Evolutionary conservation across 2,888 invertebrate genomes (phyloP).

Genomic region (Cheiracanthium punctorium): DNA sequence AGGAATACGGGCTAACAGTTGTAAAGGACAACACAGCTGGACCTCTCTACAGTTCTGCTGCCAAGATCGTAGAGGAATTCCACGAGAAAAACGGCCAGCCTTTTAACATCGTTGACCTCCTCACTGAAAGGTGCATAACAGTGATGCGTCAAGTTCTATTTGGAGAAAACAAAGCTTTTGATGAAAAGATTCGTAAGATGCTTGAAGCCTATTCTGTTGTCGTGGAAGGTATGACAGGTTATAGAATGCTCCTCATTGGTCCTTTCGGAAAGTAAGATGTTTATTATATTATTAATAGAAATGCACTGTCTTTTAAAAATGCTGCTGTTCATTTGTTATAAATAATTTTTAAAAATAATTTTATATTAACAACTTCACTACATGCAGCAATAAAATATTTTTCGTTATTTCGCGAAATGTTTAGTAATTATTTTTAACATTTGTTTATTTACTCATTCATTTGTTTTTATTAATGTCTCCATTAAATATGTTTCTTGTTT

Average conservation of each 20-base stretch:
- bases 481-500: too few species aligned
- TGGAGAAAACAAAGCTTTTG: neutral
- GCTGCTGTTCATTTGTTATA: too few species aligned
- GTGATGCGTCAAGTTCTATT: neutral
- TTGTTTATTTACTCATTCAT: too few species aligned
- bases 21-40: constrained; percentile 4
- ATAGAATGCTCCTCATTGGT: constrained; percentile 2
- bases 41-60: constrained; percentile 9
- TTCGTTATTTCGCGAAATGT: too few species aligned
- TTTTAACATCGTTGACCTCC: neutral
- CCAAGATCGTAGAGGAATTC: neutral
- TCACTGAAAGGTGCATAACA: neutral
- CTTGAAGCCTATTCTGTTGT: neutral
- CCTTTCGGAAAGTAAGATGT: constrained; percentile 12
- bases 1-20: neutral
- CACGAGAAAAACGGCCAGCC: neutral
- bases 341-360: too few species aligned
- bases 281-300: neutral
- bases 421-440: too few species aligned
- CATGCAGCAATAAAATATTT: too few species aligned
- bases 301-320: too few species aligned
- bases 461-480: too few species aligned
- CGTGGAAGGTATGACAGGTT: neutral
- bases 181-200: neutral
- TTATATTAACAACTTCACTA: too few species aligned